phyloP scores from a whole-genome alignment of 37 sponge, comb jelly and placozoan species.

The Crambe crambe region DNA sequence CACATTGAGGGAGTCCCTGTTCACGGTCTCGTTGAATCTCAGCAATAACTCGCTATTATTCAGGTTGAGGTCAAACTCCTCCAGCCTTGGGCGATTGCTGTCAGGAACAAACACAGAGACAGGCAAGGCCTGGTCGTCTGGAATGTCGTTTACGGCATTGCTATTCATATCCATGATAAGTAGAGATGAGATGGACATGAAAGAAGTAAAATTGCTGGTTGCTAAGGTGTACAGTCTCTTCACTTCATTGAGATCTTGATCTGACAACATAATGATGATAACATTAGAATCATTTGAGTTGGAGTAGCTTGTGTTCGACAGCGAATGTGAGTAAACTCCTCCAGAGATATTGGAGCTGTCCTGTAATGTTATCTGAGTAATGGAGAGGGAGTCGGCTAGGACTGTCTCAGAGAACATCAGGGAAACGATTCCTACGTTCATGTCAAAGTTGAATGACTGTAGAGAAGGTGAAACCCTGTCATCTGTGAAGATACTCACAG shows the following conservation, averaged over 20 bases:
- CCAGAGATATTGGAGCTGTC: conserved; percentile 2
- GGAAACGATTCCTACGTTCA: conserved; percentile 68
- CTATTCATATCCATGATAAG: conserved; percentile 76
- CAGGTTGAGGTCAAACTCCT: conserved; percentile 71
- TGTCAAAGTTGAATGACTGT: conserved; percentile 55
- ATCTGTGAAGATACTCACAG: conserved; percentile 18
- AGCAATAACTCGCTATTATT: conserved; percentile 66
- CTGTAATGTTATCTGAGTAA: conserved; percentile 71
- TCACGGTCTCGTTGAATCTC: conserved; percentile 86
- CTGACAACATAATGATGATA: conserved; percentile 29
- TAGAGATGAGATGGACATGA: conserved; percentile 39
- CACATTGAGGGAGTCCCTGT: conserved; percentile 53
- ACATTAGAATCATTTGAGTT: conserved; percentile 32
- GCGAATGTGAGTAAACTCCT: not conserved
- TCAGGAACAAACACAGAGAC: conserved; percentile 59
- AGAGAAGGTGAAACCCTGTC: conserved; percentile 63
- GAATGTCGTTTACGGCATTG: conserved; percentile 48
- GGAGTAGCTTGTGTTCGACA: conserved; percentile 35
- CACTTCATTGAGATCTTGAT: conserved; percentile 68
- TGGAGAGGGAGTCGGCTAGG: conserved; percentile 39
- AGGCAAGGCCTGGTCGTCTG: conserved; percentile 6
- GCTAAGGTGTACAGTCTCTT: conserved; percentile 71
- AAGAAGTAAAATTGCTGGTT: conserved; percentile 26
- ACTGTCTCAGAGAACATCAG: conserved; percentile 90
- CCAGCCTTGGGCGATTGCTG: conserved; percentile 53